A percentile compares a stretch with the other conserved stretches of the same genome.
Evolutionary conservation across 2,888 invertebrate species (phyloP).

Genomic region (Folsomia candida): DNA sequence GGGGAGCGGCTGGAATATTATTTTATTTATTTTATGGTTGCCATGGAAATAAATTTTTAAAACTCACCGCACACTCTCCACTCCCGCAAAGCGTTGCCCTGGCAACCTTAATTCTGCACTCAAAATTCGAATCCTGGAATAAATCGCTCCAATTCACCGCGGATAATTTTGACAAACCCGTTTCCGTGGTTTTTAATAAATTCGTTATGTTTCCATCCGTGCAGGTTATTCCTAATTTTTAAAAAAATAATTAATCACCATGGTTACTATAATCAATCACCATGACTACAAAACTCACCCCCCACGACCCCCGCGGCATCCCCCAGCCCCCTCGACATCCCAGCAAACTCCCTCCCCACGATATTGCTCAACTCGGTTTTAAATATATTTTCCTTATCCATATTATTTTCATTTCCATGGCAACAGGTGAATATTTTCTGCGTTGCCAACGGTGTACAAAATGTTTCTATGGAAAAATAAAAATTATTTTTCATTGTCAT

Average conservation of each 20-base stretch:
- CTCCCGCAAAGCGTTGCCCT: conserved; percentile 2
- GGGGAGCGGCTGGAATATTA: conserved; percentile 9
- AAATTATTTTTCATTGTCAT: background rate
- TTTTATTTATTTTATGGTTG: conserved; percentile 5
- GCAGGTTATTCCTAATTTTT: background rate
- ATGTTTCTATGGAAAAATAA: background rate
- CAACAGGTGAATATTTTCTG: background rate
- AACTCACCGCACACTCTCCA: background rate
- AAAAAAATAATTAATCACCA: background rate
- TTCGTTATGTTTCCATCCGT: background rate
- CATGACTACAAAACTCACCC: background rate
- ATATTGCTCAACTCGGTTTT: background rate
- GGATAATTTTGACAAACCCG: background rate
- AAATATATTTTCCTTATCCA: background rate
- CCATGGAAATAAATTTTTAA: conserved; percentile 2
- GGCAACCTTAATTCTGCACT: background rate
- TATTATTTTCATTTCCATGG: background rate
- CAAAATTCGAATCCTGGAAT: background rate
- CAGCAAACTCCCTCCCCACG: background rate
- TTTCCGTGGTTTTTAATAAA: background rate
- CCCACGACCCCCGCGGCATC: background rate
- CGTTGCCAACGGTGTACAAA: background rate
- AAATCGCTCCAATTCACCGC: background rate
- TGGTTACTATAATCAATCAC: background rate
- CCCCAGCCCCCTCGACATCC: background rate